Evolutionary conservation across 92 coral and sea anemone genomes (phyloP), one percentile per base, ranked within the genome.

Genomic region (Paramuricea clavata): DNA sequence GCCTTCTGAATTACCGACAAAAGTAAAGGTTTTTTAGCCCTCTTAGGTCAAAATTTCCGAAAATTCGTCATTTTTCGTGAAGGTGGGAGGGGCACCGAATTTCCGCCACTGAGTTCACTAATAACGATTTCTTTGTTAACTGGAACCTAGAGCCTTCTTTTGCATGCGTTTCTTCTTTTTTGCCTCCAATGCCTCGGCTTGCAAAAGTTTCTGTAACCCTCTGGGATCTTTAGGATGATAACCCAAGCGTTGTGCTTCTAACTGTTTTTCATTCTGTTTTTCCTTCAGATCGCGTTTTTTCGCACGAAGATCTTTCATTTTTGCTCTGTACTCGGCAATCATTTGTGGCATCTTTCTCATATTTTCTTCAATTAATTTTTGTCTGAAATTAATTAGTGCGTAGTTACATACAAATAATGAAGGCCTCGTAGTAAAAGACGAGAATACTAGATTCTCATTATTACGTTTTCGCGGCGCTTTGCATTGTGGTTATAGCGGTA

Each of bases 341-440:
- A 97, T 97, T 86, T 87, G 80, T 3, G 98, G 98, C 99, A 97
- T 97, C 35, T 94, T 97, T 32, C 92, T 93, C 98, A 97, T 97
- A 79, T 97, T 97, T 90, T 94, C 95, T 76, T 93, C 99, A 50
- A 97, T 94, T 72, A 78, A 88, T 35, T 84, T 89, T 60, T 91
- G 87, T 83, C 99, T 97, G 5, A 85, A 69, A 35, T 41, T 44
- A 64, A 13, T 23, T 9, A 12, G 44, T 31, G 30, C 15, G 31
- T 27, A 49, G 75, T 30, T 19, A 9, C n/a, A n/a, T n/a, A n/a
- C n/a, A n/a, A n/a, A n/a, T n/a, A n/a, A n/a, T n/a, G n/a, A n/a
- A n/a, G n/a, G n/a, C n/a, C n/a, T n/a, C n/a, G n/a, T n/a, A n/a
- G n/a, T n/a, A n/a, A n/a, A n/a, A n/a, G n/a, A n/a, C n/a, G n/a